Evolutionary conservation across 2,797 vertebrate species (phyloP), one percentile per base, ranked within the genome.

Genomic region (Manis javanica): DNA sequence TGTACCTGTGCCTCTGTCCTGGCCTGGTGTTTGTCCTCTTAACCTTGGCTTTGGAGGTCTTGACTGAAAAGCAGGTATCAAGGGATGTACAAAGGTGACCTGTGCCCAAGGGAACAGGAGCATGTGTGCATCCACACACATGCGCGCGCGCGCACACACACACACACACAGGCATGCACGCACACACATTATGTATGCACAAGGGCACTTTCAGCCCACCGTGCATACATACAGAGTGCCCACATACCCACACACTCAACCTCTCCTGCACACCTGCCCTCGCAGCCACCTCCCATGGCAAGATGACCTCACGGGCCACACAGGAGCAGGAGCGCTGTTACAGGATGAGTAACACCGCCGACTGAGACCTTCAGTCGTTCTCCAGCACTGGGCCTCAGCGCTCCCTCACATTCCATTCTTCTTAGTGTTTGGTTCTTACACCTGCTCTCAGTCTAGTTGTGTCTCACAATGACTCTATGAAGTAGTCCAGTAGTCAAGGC

Each of bases 261-360:
- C 23, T 3, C 18, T 66, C 71, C 14, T 49, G 39, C 4, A 26
- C 6, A 5, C 37, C 39, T 21, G 29, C 37, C 39, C 12, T 23
- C 8, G 3, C 1, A 1, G 7, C 9, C 39, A 29, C 31, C 31
- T 24, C 23, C 29, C 3, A 0, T 1, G 21, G 8, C 21, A 19
- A 57, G 29, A 24, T 14, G 16, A 39, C 55, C 29, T 86, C 59
- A 23, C 14, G 46, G 63, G 63, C 39, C 13, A 10, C 55, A 16
- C 16, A 12, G 31, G 84, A n/a, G 31, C 39, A 79, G 26, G 12
- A 9, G 31, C 29, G 8, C 21, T 31, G 21, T 31, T 7, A 19
- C 4, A 55, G 42, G 34, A 84, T 2, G 34, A 64, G 11, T 26
- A 49, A 1, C 3, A 51, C 59, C 6, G 49, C 3, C 55, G 39